Conservation (phyloP, 2,888 invertebrate genomes). For the Sialis lutaria region DNA sequence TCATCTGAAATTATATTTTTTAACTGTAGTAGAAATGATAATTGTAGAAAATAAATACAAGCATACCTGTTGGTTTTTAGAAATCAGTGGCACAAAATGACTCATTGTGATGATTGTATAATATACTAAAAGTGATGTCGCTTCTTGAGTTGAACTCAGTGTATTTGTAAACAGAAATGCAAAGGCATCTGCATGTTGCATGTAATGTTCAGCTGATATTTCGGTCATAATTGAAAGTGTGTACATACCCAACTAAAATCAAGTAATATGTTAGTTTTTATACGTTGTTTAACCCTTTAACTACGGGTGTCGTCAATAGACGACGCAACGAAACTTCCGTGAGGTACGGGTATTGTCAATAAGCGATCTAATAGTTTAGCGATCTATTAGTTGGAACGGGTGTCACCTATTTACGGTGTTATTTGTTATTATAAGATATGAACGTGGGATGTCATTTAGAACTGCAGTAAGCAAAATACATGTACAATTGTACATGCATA, state of each 20-base stretch:
- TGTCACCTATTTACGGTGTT: no score
- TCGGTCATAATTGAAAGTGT: slow-evolving; percentile 52
- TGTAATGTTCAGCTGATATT: slow-evolving; percentile 47
- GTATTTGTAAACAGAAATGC: slow-evolving; percentile 32
- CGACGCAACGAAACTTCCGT: no score
- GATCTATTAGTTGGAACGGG: no score
- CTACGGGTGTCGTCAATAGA: no score
- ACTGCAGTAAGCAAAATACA: not conserved
- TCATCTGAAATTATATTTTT: slow-evolving; percentile 23
- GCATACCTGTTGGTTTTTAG: slow-evolving; percentile 40
- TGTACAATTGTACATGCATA: not conserved
- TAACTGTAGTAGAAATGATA: slow-evolving; percentile 1
- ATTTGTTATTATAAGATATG: no score
- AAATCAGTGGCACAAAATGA: slow-evolving; percentile 43
- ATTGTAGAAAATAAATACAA: slow-evolving; percentile 4
- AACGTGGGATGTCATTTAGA: no score
- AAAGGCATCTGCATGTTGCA: slow-evolving; percentile 43
- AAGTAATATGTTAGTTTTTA: not conserved
- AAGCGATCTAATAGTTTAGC: no score
- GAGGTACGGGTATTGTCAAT: no score
- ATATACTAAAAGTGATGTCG: slow-evolving; percentile 31
- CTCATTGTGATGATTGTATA: slow-evolving; percentile 46
- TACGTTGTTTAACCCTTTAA: no score
- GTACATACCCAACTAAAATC: slow-evolving; percentile 41
- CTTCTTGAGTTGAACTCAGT: slow-evolving; percentile 26